Conservation (phyloP, 1,140 invertebrate genomes). For the Drosophila lini region DNA sequence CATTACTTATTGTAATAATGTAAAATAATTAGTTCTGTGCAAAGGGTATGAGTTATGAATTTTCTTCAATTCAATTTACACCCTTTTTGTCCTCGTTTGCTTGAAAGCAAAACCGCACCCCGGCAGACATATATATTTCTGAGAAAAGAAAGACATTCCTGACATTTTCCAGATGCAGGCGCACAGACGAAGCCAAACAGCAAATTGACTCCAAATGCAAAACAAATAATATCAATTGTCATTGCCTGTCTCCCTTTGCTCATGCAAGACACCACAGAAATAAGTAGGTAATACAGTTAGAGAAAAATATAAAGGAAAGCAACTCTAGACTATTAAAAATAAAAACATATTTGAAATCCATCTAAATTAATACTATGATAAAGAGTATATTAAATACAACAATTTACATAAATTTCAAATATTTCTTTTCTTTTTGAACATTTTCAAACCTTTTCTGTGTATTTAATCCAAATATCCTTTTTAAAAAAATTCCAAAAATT, state of each 20-base stretch:
- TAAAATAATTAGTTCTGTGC: neutral
- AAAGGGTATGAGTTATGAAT: no score
- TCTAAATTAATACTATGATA: no score
- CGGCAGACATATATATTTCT: constrained; percentile 1
- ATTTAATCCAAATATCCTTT: no score
- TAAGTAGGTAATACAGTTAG: neutral
- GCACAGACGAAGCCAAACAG: constrained; percentile 32
- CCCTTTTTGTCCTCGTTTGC: neutral
- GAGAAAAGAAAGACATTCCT: neutral
- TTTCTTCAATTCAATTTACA: neutral
- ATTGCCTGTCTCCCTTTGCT: constrained; percentile 32
- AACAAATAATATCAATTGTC: constrained; percentile 82
- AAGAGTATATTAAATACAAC: no score
- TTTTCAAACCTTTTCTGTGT: no score
- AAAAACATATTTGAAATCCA: no score
- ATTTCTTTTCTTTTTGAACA: no score
- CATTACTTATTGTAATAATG: neutral
- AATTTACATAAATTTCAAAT: no score
- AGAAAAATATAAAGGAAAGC: neutral
- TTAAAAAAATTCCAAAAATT: no score
- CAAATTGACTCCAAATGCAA: constrained; percentile 59
- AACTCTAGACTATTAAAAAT: no score
- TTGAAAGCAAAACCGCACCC: neutral
- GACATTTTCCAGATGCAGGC: constrained; percentile 27
- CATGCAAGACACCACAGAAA: constrained; percentile 7